Evolutionary conservation across 2,113 vertebrate species (phyloP).

Genomic region (Menura novaehollandiae): DNA sequence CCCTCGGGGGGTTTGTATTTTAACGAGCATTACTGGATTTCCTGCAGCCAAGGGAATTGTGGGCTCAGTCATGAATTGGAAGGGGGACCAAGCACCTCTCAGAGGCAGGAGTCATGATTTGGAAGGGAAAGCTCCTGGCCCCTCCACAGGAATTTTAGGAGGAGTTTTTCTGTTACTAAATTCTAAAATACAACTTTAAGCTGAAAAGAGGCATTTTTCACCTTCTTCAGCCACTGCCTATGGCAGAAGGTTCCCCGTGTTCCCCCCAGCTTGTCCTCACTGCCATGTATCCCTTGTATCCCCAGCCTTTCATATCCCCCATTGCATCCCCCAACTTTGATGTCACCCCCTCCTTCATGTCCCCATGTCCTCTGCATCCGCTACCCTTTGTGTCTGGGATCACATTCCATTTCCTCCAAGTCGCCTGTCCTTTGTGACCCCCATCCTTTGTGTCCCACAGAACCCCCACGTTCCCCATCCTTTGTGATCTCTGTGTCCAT

Average conservation of each 20-base stretch:
- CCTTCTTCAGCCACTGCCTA: not conserved
- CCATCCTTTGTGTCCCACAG: not conserved
- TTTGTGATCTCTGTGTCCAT: not conserved
- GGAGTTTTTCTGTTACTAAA: not conserved
- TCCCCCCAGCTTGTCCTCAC: not conserved
- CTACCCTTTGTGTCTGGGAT: not conserved
- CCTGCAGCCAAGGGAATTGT: rapidly evolving
- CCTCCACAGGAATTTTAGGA: not conserved
- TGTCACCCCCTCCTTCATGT: not conserved
- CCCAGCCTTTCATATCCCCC: not conserved
- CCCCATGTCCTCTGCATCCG: not conserved
- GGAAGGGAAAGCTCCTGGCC: not conserved
- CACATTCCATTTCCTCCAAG: not conserved
- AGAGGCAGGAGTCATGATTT: not conserved
- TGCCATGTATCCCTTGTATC: not conserved
- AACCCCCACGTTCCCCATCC: not conserved
- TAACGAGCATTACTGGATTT: not conserved
- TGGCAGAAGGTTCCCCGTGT: rapidly evolving
- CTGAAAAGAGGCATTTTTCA: not conserved
- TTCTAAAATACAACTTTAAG: not conserved
- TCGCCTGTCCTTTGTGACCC: not conserved
- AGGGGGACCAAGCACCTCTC: rapidly evolving
- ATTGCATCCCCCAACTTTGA: not conserved
- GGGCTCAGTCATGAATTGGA: not conserved
- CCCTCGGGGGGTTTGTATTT: not conserved